These are phyloP conservation scores for Rhynchonema sp. DNA, from an alignment of 2,888 invertebrate genomes.

Conservation along the genomic window DNA sequence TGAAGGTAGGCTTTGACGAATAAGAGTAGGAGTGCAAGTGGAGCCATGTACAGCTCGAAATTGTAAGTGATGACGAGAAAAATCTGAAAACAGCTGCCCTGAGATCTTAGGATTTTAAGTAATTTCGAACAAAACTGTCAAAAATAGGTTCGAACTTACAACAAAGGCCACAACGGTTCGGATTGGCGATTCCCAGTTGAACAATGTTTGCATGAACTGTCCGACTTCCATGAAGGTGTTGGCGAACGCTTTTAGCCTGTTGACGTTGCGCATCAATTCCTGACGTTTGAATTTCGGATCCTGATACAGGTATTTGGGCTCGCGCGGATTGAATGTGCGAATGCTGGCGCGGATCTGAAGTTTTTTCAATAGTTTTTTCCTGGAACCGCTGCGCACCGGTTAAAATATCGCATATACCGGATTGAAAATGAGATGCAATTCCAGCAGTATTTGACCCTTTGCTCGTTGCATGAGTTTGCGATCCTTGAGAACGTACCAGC, in stretches of 20 bases:
- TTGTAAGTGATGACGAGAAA: slow-evolving; percentile 77
- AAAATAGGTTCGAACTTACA: slow-evolving; percentile 20
- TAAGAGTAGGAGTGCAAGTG: slow-evolving; percentile 55
- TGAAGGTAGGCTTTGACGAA: slow-evolving; percentile 45
- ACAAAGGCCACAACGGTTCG: slow-evolving; percentile 62
- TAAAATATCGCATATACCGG: slow-evolving; percentile 38
- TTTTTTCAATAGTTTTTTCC: background rate
- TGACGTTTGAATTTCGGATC: slow-evolving; percentile 88
- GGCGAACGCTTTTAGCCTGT: slow-evolving; percentile 68
- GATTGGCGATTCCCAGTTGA: slow-evolving; percentile 82
- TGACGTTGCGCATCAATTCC: slow-evolving; percentile 75
- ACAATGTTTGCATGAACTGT: slow-evolving; percentile 78
- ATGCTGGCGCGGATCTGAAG: slow-evolving; percentile 60
- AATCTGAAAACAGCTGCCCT: slow-evolving; percentile 28
- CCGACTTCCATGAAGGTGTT: slow-evolving; percentile 70
- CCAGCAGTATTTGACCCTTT: slow-evolving; percentile 82
- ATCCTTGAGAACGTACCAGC: slow-evolving; percentile 91
- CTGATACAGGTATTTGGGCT: slow-evolving; percentile 79
- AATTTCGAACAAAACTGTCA: background rate
- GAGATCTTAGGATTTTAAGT: background rate
- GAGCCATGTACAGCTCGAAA: slow-evolving; percentile 87
- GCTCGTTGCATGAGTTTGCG: slow-evolving; percentile 68
- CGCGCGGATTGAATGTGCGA: slow-evolving; percentile 76
- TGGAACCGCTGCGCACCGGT: background rate
- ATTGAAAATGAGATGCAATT: slow-evolving; percentile 79